phyloP scores from a whole-genome alignment of 2,797 vertebrate genomes.

The Hippoglossus hippoglossus region DNA sequence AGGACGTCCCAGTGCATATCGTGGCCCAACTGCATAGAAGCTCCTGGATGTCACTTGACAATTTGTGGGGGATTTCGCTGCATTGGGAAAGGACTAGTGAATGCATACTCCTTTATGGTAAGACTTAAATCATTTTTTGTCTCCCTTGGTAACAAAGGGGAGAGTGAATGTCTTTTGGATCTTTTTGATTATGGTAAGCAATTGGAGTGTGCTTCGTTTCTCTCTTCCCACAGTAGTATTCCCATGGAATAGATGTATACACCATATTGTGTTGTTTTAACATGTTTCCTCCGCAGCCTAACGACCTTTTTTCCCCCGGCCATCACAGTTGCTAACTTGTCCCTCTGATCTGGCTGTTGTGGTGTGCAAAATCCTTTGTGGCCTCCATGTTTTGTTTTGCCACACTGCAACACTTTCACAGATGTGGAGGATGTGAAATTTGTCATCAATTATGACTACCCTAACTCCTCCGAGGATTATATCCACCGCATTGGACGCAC shows the following conservation, averaged over 20 bases:
- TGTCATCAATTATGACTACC: conserved; percentile 99
- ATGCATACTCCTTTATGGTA: conserved; percentile 95
- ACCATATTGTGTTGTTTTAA: conserved; percentile 80
- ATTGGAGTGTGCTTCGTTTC: conserved; percentile 91
- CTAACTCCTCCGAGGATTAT: conserved; percentile 99
- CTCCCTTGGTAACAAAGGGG: conserved; percentile 81
- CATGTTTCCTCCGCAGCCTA: conserved; percentile 75
- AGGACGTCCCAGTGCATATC: conserved; percentile 95
- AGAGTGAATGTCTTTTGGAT: conserved; percentile 87
- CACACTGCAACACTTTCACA: conserved; percentile 99
- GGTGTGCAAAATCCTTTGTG: conserved; percentile 97
- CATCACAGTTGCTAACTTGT: conserved; percentile 90
- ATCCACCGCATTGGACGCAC: conserved; percentile 99
- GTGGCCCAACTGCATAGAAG: conserved; percentile 99
- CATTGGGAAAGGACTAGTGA: conserved; percentile 95
- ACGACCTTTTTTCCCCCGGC: conserved; percentile 77
- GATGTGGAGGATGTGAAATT: conserved; percentile 99
- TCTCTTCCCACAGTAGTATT: conserved; percentile 89
- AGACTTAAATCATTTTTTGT: conserved; percentile 80
- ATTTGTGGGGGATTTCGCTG: conserved; percentile 95
- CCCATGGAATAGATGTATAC: conserved; percentile 84
- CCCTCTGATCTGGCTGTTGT: conserved; percentile 97
- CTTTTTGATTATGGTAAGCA: conserved; percentile 80
- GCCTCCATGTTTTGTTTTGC: conserved; percentile 91
- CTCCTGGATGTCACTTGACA: conserved; percentile 99